These are phyloP conservation scores for Manis pentadactyla DNA, from an alignment of 2,797 vertebrate species.

Conservation along the genomic window DNA sequence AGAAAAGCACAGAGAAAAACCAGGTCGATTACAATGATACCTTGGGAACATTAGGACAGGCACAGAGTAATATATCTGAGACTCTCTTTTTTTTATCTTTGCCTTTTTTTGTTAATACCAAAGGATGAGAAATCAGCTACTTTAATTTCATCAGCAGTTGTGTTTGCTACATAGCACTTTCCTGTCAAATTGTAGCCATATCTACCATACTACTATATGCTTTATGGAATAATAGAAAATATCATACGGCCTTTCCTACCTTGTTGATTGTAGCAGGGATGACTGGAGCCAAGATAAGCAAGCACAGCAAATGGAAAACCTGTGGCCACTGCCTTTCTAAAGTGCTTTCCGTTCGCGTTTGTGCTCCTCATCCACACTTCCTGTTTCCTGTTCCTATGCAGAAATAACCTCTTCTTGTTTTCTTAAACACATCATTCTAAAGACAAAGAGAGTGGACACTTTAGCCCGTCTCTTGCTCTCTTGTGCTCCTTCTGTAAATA, in stretches of 20 bases:
- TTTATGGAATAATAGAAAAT: slow-evolving; percentile 16
- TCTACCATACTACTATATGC: neutral
- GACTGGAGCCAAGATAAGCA: neutral
- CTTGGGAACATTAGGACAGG: neutral
- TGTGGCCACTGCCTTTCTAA: neutral
- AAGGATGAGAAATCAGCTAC: neutral
- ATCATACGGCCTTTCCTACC: neutral
- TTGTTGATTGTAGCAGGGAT: neutral
- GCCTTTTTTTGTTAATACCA: neutral
- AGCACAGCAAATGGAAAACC: neutral
- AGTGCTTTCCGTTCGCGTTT: neutral
- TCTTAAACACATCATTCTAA: neutral
- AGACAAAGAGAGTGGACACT: neutral
- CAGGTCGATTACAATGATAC: too few relatives aligned
- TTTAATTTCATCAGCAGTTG: neutral
- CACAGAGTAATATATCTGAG: neutral
- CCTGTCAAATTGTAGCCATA: neutral
- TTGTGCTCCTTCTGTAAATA: neutral
- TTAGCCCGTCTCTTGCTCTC: neutral
- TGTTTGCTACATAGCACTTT: neutral
- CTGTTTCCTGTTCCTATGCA: neutral
- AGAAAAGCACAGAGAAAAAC: neutral
- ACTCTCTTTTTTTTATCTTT: neutral
- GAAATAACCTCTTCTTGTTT: neutral
- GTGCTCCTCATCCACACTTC: neutral